Evolutionary conservation across 2,113 vertebrate species (phyloP).

Genomic region (Ctenomys sociabilis): DNA sequence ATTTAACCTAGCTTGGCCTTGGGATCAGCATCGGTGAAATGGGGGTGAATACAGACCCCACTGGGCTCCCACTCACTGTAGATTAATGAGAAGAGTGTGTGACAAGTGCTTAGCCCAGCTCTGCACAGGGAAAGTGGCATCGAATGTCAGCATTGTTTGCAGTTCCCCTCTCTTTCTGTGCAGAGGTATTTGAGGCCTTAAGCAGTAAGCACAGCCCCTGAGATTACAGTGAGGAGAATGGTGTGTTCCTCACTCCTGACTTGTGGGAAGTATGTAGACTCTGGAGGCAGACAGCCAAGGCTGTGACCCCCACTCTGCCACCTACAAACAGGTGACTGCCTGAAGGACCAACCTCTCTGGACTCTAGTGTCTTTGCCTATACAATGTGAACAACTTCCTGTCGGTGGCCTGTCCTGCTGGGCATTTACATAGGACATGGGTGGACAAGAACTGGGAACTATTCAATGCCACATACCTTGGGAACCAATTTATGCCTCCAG

Average conservation of each 20-base stretch:
- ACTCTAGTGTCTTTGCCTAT: conserved; percentile 16
- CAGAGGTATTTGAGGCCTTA: neutral
- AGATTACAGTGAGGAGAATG: neutral
- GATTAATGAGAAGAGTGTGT: neutral
- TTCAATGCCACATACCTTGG: fast-evolving
- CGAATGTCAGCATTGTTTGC: neutral
- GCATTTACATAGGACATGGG: fast-evolving
- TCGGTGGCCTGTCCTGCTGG: neutral
- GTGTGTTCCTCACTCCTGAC: neutral
- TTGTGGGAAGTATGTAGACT: too few species aligned
- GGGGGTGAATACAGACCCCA: neutral
- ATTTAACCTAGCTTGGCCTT: neutral
- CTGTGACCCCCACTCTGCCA: neutral
- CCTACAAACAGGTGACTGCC: neutral
- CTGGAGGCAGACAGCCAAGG: neutral
- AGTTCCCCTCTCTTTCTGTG: neutral
- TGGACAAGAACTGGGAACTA: too few species aligned
- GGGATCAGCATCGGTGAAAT: neutral
- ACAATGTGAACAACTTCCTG: neutral
- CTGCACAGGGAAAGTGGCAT: neutral
- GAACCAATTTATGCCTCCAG: neutral
- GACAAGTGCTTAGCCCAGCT: neutral
- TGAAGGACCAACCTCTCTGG: neutral
- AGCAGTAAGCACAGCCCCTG: neutral
- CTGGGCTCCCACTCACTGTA: neutral